A percentile compares a stretch with the other conserved stretches of the same genome.
Conservation (phyloP, 92 coral and sea anemone species). For the Zoanthus sansibaricus region DNA sequence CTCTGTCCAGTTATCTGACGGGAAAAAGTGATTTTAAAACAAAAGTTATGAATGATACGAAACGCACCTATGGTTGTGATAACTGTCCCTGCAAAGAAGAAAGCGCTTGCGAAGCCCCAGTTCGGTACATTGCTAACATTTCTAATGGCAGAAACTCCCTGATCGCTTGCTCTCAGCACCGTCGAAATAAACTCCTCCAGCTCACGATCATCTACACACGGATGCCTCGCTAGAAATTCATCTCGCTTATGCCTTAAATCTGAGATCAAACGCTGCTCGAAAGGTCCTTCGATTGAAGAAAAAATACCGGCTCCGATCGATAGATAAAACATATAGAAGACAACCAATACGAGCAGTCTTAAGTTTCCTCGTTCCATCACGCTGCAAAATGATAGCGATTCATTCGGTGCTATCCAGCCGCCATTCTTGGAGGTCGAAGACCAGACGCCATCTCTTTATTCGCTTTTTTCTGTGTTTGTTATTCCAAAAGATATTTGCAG, state of each 20-base stretch:
- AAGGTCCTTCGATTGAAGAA: conserved; percentile 97
- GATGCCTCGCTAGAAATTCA: conserved; percentile 81
- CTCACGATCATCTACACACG: conserved; percentile 83
- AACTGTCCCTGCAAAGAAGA: conserved; percentile 95
- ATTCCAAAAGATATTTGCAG: conserved; percentile 16
- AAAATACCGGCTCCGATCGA: conserved; percentile 96
- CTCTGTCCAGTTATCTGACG: neutral
- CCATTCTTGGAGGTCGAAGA: conserved; percentile 2
- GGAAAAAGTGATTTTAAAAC: neutral
- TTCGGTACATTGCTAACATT: conserved; percentile 80
- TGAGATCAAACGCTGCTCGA: conserved; percentile 78
- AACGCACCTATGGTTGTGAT: conserved; percentile 96
- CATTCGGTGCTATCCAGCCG: neutral
- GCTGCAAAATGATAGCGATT: neutral
- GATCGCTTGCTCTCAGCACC: conserved; percentile 84
- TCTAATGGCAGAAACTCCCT: conserved; percentile 81
- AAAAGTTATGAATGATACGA: neutral
- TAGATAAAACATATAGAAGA: conserved; percentile 88
- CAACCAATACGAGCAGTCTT: conserved; percentile 74
- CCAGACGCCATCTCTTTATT: neutral
- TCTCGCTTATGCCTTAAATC: conserved; percentile 74
- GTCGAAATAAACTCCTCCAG: conserved; percentile 79
- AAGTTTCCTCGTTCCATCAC: conserved; percentile 90
- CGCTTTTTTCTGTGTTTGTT: conserved; percentile 2
- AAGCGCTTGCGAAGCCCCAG: conserved; percentile 97